Evolutionary conservation across 2,797 vertebrate genomes (phyloP).

Genomic region (Syndactyla subalaris): DNA sequence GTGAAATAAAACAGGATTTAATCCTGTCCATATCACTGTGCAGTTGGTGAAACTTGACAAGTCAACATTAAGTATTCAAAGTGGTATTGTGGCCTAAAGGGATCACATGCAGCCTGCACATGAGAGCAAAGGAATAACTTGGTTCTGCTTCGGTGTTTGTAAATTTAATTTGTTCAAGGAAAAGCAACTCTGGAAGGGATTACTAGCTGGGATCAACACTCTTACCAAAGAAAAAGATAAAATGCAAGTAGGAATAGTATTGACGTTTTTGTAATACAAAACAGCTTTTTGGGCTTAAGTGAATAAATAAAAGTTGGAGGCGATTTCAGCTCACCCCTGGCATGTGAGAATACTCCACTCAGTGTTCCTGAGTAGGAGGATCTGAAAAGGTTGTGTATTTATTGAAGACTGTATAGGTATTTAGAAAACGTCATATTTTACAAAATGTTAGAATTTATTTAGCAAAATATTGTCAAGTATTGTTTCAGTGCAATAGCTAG

Average conservation of each 20-base stretch:
- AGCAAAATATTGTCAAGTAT: neutral
- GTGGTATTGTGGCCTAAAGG: constrained; percentile 1
- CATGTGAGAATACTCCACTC: neutral
- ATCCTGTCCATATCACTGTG: neutral
- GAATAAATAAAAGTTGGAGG: constrained; percentile 36
- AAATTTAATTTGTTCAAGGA: constrained; percentile 66
- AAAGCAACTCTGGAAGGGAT: constrained; percentile 61
- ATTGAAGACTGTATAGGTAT: neutral
- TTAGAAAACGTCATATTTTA: neutral
- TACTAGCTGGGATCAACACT: constrained; percentile 51
- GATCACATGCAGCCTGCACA: constrained; percentile 31
- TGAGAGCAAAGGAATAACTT: constrained; percentile 2
- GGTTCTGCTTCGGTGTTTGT: constrained; percentile 61
- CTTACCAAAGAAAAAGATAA: constrained; percentile 23
- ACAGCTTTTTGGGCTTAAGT: neutral
- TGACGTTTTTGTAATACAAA: constrained; percentile 38
- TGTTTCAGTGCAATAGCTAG: neutral
- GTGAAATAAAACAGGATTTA: constrained; percentile 38
- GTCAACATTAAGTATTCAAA: constrained; percentile 56
- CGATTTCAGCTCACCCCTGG: neutral
- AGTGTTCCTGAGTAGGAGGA: neutral
- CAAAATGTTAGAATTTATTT: neutral
- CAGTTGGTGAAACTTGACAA: constrained; percentile 37
- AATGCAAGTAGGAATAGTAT: constrained; percentile 28
- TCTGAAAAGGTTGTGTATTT: neutral